phyloP scores from a whole-genome alignment of 2,797 vertebrate genomes.

The Gallirallus australis region DNA sequence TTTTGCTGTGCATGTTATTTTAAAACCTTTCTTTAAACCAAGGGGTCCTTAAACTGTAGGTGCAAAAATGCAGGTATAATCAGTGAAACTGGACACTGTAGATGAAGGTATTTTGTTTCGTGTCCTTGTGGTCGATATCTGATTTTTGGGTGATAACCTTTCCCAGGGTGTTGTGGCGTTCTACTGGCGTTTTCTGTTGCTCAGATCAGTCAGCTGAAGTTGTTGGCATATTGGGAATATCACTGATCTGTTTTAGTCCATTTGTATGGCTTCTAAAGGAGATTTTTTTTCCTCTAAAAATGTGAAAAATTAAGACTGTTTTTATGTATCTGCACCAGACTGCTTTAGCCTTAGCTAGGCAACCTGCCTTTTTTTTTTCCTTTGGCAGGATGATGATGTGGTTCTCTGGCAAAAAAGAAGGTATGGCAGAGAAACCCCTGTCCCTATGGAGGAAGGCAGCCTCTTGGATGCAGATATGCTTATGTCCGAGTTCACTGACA shows the following conservation, averaged over 20 bases:
- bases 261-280: neutral
- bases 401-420: constrained; percentile 77
- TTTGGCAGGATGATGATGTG: constrained; percentile 90
- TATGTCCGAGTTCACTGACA: constrained; percentile 97
- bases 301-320: neutral
- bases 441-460: constrained; percentile 95
- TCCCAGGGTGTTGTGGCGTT: neutral
- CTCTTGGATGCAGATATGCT: constrained; percentile 96
- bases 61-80: neutral
- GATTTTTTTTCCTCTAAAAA: neutral
- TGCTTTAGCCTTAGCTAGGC: neutral
- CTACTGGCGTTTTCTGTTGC: neutral
- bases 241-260: neutral
- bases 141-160: neutral
- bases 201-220: neutral
- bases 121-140: neutral
- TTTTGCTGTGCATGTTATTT: neutral
- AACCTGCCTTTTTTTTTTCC: neutral
- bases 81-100: neutral
- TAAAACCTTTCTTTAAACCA: neutral
- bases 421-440: constrained; percentile 84
- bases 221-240: neutral
- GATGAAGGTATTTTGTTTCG: neutral
- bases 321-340: neutral
- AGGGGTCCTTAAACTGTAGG: neutral